Evolutionary conservation across 2,888 invertebrate species (phyloP), one percentile per base, ranked within the genome.

Genomic region (Miltochrista miniata): DNA sequence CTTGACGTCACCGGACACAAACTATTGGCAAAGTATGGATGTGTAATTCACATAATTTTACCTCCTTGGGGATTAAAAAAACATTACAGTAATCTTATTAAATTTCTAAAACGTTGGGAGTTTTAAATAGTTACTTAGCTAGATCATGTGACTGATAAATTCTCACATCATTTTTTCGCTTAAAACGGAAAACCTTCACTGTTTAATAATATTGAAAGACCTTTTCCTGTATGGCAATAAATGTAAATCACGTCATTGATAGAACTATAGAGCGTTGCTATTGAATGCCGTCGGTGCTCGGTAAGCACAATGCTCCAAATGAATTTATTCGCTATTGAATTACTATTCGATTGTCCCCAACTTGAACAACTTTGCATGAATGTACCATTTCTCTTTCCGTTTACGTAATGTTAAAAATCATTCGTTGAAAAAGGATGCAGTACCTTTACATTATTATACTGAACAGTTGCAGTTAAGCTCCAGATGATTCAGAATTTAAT

Each of bases 241-340:
- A 85, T 85, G 85, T 87, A 84, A 87, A 87, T 86, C 83, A 84
- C 81, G 79, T 76, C 75, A 83, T 83, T 81, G 82, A 79, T 70
- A 74, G 76, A 80, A 79, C 79, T 82, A 76, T 73, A 75, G 76
- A 74, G 75, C 70, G 70, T 64, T 65, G 64, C 76, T 73, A 83
- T 83, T 81, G 78, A 82, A 73, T 76, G 78, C 81, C 81, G 75
- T 81, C 64, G 81, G 81, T 78, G 82, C 83, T 81, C 74, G 78
- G 82, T 77, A 77, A 81, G 83, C 81, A 80, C 83, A 83, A 85
- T 80, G 82, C 79, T 73, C 74, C 66, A 77, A 67, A 69, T 77
- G 76, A 82, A 83, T 84, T 79, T 80, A 78, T 75, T 77, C 71
- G 65, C 79, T 73, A 83, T 83, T 85, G 82, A 85, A 84, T 85